Base-by-base conservation (phyloP, 2,113 vertebrate species). In the Fulica atra region DNA sequence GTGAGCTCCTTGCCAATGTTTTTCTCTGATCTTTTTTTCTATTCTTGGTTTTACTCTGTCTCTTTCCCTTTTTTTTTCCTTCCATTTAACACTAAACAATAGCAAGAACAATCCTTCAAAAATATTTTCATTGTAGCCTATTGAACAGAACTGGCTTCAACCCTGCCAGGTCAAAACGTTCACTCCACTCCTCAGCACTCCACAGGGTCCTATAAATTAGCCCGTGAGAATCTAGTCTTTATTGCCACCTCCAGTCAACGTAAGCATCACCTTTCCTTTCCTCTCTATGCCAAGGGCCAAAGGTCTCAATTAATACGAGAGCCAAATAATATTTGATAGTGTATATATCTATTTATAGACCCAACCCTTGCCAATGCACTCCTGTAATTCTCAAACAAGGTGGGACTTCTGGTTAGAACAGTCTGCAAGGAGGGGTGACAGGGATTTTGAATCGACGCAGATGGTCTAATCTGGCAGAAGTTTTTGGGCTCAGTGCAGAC, bases 61-160 rank as follows among this genome's bases (percentile, higher is more conserved):
- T 86, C 56, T 93, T 93, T 89, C 80, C 68, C 46, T 66, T 88
- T 68, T 81, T 85, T 85, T 66, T 78, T 85, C 51, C 54, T 90
- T 93, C 88, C 95, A 92, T 86, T 93, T 93, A 81, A 31, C n/a
- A 83, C 44, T 72, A 92, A 94, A 84, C 80, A 95, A 83, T 44
- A 96, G 53, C 80, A 84, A 94, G 80, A 28, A 92, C 51, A 51
- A 90, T 65, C 48, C 46, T 96, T 92, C 48, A 96, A 92, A 96
- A 96, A 89, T 76, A 91, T 93, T 91, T 97, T 91, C 86, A 78
- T 74, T 83, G 81, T 79, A 53, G 36, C 4, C 1, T 50, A 72
- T 72, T 89, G 90, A 90, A 72, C 53, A 94, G 80, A 92, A 71
- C 31, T 61, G 57, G 57, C 36, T 94, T 85, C 90, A 89, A 36